Evolutionary conservation across 2,797 vertebrate genomes (phyloP).

Genomic region (Schizothorax lantsangensis): DNA sequence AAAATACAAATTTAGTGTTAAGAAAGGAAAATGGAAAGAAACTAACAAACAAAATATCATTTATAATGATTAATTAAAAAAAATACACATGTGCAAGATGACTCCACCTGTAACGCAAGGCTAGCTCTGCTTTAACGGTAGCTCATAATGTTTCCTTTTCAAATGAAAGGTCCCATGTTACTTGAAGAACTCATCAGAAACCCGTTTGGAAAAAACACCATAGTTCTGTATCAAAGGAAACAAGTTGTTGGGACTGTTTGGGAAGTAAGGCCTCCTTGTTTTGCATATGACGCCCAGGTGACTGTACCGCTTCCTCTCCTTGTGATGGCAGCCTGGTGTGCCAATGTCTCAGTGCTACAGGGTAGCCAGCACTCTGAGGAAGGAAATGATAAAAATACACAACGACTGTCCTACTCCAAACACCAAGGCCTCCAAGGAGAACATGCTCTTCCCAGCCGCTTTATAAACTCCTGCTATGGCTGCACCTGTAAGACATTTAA

Average conservation of each 20-base stretch:
- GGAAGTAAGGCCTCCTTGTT: conserved; percentile 60
- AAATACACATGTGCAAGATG: conserved; percentile 39
- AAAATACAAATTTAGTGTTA: conserved; percentile 21
- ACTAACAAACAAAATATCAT: neutral
- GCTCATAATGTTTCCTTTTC: neutral
- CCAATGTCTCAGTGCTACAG: conserved; percentile 80
- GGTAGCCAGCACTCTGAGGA: conserved; percentile 91
- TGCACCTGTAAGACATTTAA: conserved; percentile 80
- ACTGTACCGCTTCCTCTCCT: conserved; percentile 40
- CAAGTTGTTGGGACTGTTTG: conserved; percentile 12
- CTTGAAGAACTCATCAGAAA: conserved; percentile 4
- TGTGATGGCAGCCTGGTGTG: conserved; percentile 25
- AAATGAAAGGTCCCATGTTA: neutral
- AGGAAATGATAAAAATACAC: conserved; percentile 91
- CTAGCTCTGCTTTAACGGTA: conserved; percentile 32
- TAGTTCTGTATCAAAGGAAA: conserved; percentile 35
- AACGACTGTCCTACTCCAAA: conserved; percentile 94
- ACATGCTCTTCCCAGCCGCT: conserved; percentile 95
- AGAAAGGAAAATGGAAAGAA: conserved; percentile 11
- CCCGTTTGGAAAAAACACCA: conserved; percentile 10
- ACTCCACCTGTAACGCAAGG: conserved; percentile 33
- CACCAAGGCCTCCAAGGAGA: conserved; percentile 90
- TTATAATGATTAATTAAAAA: conserved; percentile 43
- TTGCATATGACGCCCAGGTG: conserved; percentile 55
- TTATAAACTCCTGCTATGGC: conserved; percentile 96